Evolutionary conservation across 2,113 vertebrate genomes (phyloP).

Genomic region (Gorsachius goisagi): DNA sequence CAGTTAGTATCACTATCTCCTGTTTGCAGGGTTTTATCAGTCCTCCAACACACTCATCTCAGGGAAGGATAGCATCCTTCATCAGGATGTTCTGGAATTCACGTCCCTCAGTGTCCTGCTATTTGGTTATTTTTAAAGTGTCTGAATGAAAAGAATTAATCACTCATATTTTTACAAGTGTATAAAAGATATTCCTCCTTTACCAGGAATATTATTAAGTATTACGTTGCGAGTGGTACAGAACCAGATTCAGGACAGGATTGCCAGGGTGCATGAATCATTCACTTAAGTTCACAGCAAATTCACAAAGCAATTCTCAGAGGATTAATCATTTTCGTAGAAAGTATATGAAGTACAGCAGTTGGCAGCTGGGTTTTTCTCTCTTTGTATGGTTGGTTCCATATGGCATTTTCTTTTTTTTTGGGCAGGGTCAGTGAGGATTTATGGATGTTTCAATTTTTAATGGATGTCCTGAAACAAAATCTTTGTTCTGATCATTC

Average conservation of each 20-base stretch:
- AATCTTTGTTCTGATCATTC: not conserved
- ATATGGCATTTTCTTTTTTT: not conserved
- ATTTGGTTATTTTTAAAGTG: slow-evolving; percentile 33
- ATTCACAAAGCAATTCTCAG: not conserved
- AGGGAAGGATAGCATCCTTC: slow-evolving; percentile 48
- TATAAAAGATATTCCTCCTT: not conserved
- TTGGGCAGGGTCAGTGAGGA: not conserved
- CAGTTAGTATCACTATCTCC: slow-evolving; percentile 48
- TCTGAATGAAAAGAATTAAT: slow-evolving; percentile 31
- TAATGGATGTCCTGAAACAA: not conserved
- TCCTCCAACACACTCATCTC: slow-evolving; percentile 28
- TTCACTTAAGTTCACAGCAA: not conserved
- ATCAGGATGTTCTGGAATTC: slow-evolving; percentile 41
- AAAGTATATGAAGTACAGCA: not conserved
- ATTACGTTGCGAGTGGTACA: not conserved
- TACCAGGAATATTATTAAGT: not conserved
- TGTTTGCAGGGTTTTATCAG: slow-evolving; percentile 64
- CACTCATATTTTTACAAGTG: not conserved
- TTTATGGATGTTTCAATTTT: not conserved
- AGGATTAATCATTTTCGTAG: not conserved
- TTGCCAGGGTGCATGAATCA: slow-evolving; percentile 5
- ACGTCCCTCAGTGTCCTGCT: slow-evolving; percentile 22
- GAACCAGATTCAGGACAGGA: not conserved
- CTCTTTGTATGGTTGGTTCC: not conserved
- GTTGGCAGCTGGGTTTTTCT: not conserved